Evolutionary conservation across 2,888 invertebrate genomes (phyloP).

Genomic region (Thereva nobilitata): DNA sequence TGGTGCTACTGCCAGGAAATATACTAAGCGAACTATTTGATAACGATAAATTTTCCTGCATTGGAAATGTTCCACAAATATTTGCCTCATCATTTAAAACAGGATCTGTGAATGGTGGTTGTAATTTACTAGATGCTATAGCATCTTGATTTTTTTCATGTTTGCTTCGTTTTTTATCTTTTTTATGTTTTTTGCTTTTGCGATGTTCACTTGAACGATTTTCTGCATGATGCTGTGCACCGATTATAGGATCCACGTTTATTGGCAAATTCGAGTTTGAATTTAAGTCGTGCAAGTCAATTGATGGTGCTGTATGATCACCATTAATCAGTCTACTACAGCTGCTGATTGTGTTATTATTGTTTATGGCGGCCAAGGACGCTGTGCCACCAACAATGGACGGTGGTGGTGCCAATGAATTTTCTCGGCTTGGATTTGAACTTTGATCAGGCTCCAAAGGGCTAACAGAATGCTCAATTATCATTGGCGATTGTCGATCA

Average conservation of each 20-base stretch:
- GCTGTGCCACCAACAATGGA: neutral
- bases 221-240: neutral
- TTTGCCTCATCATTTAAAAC: slow-evolving; percentile 33
- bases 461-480: slow-evolving; percentile 31
- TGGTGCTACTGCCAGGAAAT: slow-evolving; percentile 41
- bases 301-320: slow-evolving; percentile 38
- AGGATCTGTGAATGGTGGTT: slow-evolving; percentile 21
- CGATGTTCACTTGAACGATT: slow-evolving; percentile 36
- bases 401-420: slow-evolving; percentile 1
- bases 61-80: slow-evolving; percentile 31
- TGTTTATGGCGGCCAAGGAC: slow-evolving; percentile 4
- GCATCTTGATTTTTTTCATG: slow-evolving; percentile 7
- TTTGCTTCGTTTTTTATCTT: slow-evolving; percentile 39
- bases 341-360: slow-evolving; percentile 20
- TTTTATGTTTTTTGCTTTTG: slow-evolving; percentile 42
- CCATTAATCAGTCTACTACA: slow-evolving; percentile 25
- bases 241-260: slow-evolving; percentile 5
- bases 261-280: slow-evolving; percentile 46
- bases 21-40: slow-evolving; percentile 52
- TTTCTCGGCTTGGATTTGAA: slow-evolving; percentile 25
- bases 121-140: neutral
- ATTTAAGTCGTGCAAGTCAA: slow-evolving; percentile 53
- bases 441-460: slow-evolving; percentile 23
- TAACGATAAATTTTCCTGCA: slow-evolving; percentile 44
- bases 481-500: slow-evolving; percentile 21